Evolutionary conservation across 1,140 invertebrate species (phyloP).

Genomic region (Papilio polytes): DNA sequence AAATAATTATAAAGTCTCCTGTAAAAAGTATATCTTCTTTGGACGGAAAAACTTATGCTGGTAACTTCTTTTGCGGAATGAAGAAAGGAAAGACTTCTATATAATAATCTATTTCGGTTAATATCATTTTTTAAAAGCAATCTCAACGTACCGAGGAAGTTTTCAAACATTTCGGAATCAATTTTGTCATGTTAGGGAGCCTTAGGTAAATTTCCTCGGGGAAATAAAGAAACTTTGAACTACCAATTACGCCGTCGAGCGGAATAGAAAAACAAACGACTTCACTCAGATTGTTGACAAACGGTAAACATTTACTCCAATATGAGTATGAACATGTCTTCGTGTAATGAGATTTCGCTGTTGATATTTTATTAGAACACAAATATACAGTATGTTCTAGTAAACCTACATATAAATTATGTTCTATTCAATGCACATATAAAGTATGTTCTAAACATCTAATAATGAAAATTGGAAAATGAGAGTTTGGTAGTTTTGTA

Average conservation of each 20-base stretch:
- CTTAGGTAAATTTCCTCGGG: slow-evolving; percentile 60
- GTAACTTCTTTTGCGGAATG: too few relatives aligned
- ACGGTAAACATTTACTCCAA: slow-evolving; percentile 21
- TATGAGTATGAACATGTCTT: not conserved
- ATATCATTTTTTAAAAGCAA: slow-evolving; percentile 21
- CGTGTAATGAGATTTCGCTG: not conserved
- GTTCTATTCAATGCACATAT: too few relatives aligned
- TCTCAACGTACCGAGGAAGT: not conserved
- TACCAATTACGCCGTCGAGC: slow-evolving; percentile 58
- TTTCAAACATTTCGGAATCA: slow-evolving; percentile 55
- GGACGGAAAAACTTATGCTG: too few relatives aligned
- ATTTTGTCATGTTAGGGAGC: slow-evolving; percentile 51
- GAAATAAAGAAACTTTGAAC: slow-evolving; percentile 65
- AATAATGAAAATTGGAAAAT: too few relatives aligned
- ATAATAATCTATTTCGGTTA: not conserved
- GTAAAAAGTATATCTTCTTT: too few relatives aligned
- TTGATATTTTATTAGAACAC: not conserved
- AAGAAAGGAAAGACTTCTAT: too few relatives aligned
- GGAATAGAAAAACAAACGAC: slow-evolving; percentile 48
- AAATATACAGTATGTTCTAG: too few relatives aligned
- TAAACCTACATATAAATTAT: too few relatives aligned
- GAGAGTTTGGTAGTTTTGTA: too few relatives aligned
- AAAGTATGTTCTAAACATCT: too few relatives aligned
- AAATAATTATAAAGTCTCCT: too few relatives aligned
- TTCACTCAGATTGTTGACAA: not conserved